These are phyloP conservation scores for Megaleporinus macrocephalus DNA, from an alignment of 2,113 vertebrate species.

Conservation along the genomic window DNA sequence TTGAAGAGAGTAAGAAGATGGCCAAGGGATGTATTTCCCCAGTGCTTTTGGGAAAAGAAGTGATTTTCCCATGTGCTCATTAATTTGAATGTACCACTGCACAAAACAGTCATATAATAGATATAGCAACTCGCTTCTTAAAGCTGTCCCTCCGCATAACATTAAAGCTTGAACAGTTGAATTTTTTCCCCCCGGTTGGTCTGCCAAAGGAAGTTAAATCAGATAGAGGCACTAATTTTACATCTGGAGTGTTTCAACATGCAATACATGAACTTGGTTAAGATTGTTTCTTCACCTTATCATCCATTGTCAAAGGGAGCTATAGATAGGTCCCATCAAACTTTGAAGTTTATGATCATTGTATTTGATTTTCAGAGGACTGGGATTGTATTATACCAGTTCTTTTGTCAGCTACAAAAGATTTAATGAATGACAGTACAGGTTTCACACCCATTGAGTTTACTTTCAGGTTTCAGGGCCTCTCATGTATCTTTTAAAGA, in stretches of 20 bases:
- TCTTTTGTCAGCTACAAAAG: not conserved
- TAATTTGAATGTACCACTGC: slow-evolving; percentile 2
- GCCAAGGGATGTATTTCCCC: not conserved
- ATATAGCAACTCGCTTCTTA: not conserved
- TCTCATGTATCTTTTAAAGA: not conserved
- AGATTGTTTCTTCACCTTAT: too few species aligned
- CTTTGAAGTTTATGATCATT: slow-evolving; percentile 20
- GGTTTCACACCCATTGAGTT: not conserved
- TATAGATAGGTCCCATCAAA: slow-evolving; percentile 20
- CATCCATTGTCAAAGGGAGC: slow-evolving; percentile 1
- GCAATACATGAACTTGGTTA: not conserved
- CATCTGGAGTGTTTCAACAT: too few species aligned
- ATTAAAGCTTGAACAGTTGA: not conserved
- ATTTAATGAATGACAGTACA: not conserved
- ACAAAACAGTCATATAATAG: slow-evolving; percentile 14
- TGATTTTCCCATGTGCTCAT: slow-evolving; percentile 3
- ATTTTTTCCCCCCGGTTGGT: too few species aligned
- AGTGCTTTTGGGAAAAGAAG: not conserved
- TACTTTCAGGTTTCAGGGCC: not conserved
- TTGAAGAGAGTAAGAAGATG: not conserved
- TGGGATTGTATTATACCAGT: not conserved
- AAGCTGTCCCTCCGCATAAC: not conserved
- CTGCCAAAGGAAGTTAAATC: too few species aligned
- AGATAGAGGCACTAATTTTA: too few species aligned
- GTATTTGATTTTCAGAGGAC: not conserved